A percentile compares a stretch with the other conserved stretches of the same genome.
Evolutionary conservation across 2,797 vertebrate species (phyloP).

Genomic region (Tokudaia muenninki): DNA sequence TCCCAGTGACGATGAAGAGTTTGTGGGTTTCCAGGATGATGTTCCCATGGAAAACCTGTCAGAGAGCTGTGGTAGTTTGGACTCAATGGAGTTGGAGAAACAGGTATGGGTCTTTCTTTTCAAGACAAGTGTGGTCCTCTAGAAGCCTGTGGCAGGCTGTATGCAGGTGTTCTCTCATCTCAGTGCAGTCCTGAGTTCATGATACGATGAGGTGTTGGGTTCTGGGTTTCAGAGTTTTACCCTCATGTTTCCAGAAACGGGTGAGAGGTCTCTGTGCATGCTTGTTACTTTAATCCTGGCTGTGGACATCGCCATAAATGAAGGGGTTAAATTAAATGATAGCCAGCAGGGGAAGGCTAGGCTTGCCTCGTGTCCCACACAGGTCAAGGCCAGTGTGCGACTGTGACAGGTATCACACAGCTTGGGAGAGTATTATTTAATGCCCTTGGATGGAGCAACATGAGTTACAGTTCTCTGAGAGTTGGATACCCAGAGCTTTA

Average conservation of each 20-base stretch:
- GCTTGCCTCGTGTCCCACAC: background rate
- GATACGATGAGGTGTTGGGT: background rate
- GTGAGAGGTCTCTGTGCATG: background rate
- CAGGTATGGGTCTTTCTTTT: constrained; percentile 78
- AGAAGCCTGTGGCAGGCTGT: background rate
- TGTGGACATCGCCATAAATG: background rate
- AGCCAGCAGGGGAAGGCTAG: background rate
- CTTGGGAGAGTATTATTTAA: background rate
- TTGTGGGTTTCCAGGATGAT: constrained; percentile 86
- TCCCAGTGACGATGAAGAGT: constrained; percentile 87
- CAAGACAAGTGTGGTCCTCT: background rate
- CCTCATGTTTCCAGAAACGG: constrained; percentile 9
- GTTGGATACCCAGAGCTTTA: background rate
- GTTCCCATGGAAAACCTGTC: constrained; percentile 84
- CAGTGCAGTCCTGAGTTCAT: background rate
- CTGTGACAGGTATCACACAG: fast-evolving
- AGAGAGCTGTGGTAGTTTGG: constrained; percentile 73
- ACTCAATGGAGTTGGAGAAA: constrained; percentile 78
- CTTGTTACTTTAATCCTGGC: constrained; percentile 1
- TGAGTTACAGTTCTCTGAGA: background rate
- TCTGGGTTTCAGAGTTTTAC: background rate
- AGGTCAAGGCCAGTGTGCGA: fast-evolving
- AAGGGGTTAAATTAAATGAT: background rate
- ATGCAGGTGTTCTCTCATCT: background rate
- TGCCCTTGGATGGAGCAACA: constrained; percentile 15